Evolutionary conservation across 2,888 invertebrate species (phyloP).

Genomic region (Tenthredo notha): DNA sequence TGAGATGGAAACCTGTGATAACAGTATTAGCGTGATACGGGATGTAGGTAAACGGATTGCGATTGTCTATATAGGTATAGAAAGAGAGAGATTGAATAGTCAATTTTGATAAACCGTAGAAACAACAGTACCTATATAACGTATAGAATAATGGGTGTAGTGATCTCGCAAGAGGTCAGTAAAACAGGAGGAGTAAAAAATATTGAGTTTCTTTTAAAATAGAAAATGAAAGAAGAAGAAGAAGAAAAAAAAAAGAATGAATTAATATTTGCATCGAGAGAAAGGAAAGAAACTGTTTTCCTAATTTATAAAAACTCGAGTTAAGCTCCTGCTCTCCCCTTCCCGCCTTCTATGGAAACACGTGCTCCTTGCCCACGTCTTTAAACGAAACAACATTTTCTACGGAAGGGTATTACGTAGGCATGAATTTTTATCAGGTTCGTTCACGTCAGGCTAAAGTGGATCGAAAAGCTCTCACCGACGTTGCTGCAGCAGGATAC

Average conservation of each 20-base stretch:
- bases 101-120: slow-evolving; percentile 25
- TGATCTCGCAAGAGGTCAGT: background rate
- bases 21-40: slow-evolving; percentile 45
- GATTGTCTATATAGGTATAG: background rate
- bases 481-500: slow-evolving; percentile 8
- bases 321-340: background rate
- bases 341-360: background rate
- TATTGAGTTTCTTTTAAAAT: background rate
- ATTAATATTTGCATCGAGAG: background rate
- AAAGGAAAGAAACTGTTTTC: background rate
- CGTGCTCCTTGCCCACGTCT: background rate
- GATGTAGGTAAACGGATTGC: slow-evolving; percentile 48
- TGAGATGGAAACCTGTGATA: slow-evolving; percentile 48
- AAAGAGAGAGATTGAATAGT: background rate
- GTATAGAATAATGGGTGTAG: background rate
- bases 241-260: background rate
- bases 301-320: slow-evolving; percentile 14
- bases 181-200: background rate
- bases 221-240: background rate
- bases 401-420: slow-evolving; percentile 15
- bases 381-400: slow-evolving; percentile 29
- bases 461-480: slow-evolving; percentile 30
- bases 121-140: background rate
- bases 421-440: slow-evolving; percentile 33
- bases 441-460: slow-evolving; percentile 13